A percentile compares a stretch with the other conserved stretches of the same genome.
Evolutionary conservation across 2,888 invertebrate genomes (phyloP).

Genomic region (Palloptera scutellata): DNA sequence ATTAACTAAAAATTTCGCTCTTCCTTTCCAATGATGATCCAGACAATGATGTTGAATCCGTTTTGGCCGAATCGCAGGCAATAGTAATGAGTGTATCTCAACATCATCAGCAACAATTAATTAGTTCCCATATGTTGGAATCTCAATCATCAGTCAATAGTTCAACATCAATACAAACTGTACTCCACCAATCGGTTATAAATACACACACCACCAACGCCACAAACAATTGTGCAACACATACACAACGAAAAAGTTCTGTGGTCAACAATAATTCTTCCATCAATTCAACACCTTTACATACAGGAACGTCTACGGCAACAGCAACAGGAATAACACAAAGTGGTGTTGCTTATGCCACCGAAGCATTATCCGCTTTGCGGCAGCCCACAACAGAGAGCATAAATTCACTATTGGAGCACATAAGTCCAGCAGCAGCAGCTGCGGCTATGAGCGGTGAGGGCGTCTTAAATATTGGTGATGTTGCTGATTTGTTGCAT

Average conservation of each 20-base stretch:
- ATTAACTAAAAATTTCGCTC: neutral
- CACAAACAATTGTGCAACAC: constrained; percentile 31
- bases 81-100: constrained; percentile 54
- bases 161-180: constrained; percentile 61
- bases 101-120: constrained; percentile 48
- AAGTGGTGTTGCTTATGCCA: constrained; percentile 47
- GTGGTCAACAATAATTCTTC: constrained; percentile 48
- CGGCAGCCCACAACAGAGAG: constrained; percentile 46
- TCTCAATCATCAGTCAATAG: constrained; percentile 63
- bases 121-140: constrained; percentile 59
- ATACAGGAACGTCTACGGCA: constrained; percentile 23
- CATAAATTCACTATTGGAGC: constrained; percentile 57
- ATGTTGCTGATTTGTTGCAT: constrained; percentile 86
- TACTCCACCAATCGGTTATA: constrained; percentile 57
- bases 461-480: constrained; percentile 64
- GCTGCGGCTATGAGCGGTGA: constrained; percentile 57
- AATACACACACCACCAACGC: constrained; percentile 36
- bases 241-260: constrained; percentile 48
- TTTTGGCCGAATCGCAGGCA: constrained; percentile 54
- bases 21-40: constrained; percentile 26
- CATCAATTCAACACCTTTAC: constrained; percentile 41
- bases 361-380: constrained; percentile 45
- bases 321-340: constrained; percentile 26
- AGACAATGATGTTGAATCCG: constrained; percentile 59
- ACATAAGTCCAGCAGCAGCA: constrained; percentile 55